A percentile compares a stretch with the other conserved stretches of the same genome.
phyloP scores from a whole-genome alignment of 2,113 vertebrate genomes.

The Sclerurus mexicanus region DNA sequence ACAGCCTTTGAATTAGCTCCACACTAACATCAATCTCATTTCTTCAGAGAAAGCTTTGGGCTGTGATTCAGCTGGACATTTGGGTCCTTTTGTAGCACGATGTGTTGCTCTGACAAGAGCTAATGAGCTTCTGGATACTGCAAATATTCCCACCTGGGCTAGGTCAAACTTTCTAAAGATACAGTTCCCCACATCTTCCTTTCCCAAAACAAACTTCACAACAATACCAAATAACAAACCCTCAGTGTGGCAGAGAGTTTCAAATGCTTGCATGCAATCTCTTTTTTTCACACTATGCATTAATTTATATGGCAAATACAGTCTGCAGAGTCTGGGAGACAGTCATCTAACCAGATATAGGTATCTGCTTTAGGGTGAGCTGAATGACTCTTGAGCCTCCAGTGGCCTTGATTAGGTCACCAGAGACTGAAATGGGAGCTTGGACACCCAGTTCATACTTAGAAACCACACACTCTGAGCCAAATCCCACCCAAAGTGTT shows the following conservation, averaged over 20 bases:
- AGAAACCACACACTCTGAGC: background rate
- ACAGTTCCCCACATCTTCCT: background rate
- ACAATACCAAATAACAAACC: background rate
- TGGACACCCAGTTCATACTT: background rate
- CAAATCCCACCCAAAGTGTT: background rate
- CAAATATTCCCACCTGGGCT: background rate
- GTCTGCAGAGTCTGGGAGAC: background rate
- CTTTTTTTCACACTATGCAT: background rate
- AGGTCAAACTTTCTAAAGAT: background rate
- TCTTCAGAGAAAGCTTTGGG: background rate
- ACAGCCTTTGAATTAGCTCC: background rate
- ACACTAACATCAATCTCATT: rapidly evolving
- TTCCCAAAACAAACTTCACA: background rate
- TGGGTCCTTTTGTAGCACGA: background rate
- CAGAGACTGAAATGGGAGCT: background rate
- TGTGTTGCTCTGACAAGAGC: background rate
- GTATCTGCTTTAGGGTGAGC: background rate
- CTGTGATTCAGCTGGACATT: background rate
- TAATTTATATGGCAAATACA: background rate
- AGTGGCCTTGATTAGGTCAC: background rate
- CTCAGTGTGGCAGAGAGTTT: background rate
- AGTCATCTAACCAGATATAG: background rate
- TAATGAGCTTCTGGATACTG: background rate
- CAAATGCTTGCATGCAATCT: background rate
- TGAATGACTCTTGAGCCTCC: background rate